Evolutionary conservation across 2,113 vertebrate species (phyloP).

Genomic region (Pterocles orientalis): DNA sequence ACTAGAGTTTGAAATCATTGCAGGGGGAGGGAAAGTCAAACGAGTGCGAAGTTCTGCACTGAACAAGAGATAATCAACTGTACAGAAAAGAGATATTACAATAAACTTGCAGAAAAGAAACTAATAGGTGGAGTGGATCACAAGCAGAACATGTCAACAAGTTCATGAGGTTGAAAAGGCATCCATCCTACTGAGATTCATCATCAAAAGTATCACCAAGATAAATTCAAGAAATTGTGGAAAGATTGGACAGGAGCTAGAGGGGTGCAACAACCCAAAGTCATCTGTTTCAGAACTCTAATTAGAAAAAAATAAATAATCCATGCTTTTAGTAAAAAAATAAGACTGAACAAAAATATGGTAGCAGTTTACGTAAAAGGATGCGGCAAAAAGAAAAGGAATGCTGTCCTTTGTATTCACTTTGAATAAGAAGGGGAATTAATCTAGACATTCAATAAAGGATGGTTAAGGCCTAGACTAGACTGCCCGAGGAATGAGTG

Average conservation of each 20-base stretch:
- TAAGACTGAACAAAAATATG: background rate
- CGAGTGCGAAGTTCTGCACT: background rate
- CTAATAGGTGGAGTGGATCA: background rate
- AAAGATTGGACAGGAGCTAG: background rate
- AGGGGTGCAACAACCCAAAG: background rate
- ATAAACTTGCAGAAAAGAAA: background rate
- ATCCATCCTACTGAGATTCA: background rate
- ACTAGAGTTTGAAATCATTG: background rate
- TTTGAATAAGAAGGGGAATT: background rate
- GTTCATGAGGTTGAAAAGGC: background rate
- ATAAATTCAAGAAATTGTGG: background rate
- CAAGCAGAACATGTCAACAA: background rate
- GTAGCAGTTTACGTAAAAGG: background rate
- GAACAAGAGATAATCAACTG: background rate
- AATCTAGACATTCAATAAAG: background rate
- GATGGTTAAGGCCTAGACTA: background rate
- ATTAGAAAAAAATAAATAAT: background rate
- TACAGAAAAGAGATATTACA: background rate
- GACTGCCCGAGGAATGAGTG: background rate
- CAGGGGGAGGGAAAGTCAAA: accelerated
- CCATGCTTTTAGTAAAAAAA: background rate
- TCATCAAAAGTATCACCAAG: background rate
- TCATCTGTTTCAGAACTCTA: background rate
- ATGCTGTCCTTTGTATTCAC: background rate
- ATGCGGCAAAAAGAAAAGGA: background rate